Evolutionary conservation across 2,797 vertebrate genomes (phyloP).

Genomic region (Acanthurus tractus): DNA sequence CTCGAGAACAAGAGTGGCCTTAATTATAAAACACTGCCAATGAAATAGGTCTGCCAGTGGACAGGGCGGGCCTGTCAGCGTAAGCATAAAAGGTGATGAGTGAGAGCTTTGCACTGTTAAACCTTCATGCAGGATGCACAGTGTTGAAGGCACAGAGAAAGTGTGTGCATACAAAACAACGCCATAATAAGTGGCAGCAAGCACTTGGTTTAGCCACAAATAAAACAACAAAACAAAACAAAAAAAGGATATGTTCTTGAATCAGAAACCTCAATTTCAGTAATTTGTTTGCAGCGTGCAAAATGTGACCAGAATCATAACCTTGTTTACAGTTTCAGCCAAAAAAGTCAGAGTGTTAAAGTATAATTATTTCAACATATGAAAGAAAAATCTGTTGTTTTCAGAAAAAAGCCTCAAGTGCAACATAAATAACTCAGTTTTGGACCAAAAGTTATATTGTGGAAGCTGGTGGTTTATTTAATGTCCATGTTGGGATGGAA

Average conservation of each 20-base stretch:
- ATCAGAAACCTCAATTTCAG: conserved; percentile 34
- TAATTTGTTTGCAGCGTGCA: conserved; percentile 9
- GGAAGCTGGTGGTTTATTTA: not conserved
- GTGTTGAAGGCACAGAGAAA: conserved; percentile 46
- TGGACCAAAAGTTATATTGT: too few relatives aligned
- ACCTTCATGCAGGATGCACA: conserved; percentile 71
- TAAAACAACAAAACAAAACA: not conserved
- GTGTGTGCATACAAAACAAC: conserved; percentile 62
- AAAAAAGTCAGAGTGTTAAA: conserved; percentile 16
- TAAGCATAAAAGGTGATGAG: conserved; percentile 79
- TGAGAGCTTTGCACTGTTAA: conserved; percentile 76
- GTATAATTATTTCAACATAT: conserved; percentile 16
- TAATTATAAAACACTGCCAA: conserved; percentile 72
- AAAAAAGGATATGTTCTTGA: conserved; percentile 27
- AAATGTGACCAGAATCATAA: conserved; percentile 36
- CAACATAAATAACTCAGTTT: too few relatives aligned
- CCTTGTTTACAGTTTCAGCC: conserved; percentile 19
- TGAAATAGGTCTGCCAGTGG: conserved; percentile 72
- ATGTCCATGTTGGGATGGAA: not conserved
- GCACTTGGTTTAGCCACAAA: conserved; percentile 35
- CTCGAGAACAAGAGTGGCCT: conserved; percentile 66
- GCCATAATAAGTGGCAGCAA: conserved; percentile 49
- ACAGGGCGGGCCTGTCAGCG: conserved; percentile 69
- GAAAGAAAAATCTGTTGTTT: too few relatives aligned
- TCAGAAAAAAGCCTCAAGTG: too few relatives aligned